These are phyloP conservation scores for Saguinus midas DNA, from an alignment of 2,113 vertebrate genomes.

Conservation along the genomic window DNA sequence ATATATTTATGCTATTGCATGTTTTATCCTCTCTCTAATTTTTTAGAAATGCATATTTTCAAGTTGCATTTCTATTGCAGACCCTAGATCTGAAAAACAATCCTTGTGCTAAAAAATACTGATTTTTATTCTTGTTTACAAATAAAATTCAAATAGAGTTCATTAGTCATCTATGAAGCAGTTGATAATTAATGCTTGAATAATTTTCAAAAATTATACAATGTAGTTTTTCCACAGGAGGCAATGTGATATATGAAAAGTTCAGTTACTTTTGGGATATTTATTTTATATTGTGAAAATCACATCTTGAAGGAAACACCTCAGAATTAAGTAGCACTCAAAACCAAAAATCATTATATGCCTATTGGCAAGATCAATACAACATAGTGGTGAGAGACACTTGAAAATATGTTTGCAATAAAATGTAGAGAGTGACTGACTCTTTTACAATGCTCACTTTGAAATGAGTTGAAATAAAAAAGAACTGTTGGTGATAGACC, in stretches of 20 bases:
- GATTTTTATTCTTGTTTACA: conserved; percentile 46
- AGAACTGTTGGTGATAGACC: conserved; percentile 5
- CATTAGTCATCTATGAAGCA: conserved; percentile 53
- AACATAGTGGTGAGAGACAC: background rate
- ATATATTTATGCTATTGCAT: background rate
- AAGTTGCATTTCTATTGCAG: background rate
- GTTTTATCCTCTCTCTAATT: conserved; percentile 6
- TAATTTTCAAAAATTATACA: conserved; percentile 39
- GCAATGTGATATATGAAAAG: conserved; percentile 22
- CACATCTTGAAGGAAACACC: conserved; percentile 37
- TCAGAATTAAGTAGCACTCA: conserved; percentile 50
- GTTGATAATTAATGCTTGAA: conserved; percentile 51
- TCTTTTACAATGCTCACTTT: conserved; percentile 39
- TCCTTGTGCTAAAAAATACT: conserved; percentile 40
- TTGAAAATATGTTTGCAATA: conserved; percentile 1
- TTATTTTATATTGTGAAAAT: conserved; percentile 42
- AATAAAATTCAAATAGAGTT: conserved; percentile 48
- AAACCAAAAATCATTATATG: conserved; percentile 19
- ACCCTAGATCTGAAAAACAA: conserved; percentile 6
- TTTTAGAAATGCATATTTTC: background rate
- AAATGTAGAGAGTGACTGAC: background rate
- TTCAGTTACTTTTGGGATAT: conserved; percentile 24
- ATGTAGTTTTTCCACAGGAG: background rate
- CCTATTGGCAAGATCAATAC: conserved; percentile 13
- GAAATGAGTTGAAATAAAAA: conserved; percentile 38